Conservation (phyloP, 2,113 vertebrate species). For the Ciconia stormi region DNA sequence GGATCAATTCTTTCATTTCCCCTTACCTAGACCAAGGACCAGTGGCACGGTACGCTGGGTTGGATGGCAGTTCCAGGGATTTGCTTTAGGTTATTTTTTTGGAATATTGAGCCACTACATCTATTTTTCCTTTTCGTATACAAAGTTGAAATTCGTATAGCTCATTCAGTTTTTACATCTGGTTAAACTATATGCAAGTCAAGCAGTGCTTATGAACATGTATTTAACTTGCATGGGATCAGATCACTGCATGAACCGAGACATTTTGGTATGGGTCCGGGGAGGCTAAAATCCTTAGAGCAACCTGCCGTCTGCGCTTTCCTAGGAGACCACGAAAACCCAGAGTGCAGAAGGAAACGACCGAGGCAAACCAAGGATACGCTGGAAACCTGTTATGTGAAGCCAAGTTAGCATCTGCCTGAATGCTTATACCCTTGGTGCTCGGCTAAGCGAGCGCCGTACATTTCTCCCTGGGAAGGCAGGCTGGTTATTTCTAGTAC, state of each 20-base stretch:
- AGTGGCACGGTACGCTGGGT: rapidly evolving
- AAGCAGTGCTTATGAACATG: background rate
- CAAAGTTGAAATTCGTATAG: background rate
- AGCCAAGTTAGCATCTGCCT: background rate
- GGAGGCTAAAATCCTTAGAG: background rate
- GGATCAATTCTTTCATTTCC: background rate
- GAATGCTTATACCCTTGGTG: rapidly evolving
- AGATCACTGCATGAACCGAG: background rate
- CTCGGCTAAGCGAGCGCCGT: background rate
- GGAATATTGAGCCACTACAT: background rate
- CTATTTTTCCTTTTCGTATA: background rate
- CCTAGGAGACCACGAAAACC: background rate
- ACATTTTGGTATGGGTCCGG: background rate
- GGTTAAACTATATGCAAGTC: background rate
- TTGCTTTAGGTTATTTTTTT: background rate
- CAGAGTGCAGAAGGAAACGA: background rate
- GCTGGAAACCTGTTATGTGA: background rate
- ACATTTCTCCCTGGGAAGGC: background rate
- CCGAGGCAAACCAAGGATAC: background rate
- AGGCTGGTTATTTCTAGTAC: background rate
- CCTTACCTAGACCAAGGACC: background rate
- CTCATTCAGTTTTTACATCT: background rate
- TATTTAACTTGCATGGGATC: background rate
- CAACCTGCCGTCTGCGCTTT: background rate
- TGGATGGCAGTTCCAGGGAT: background rate